Percentiles rank a stretch among this genome's conserved stretches.
phyloP scores from a whole-genome alignment of 2,113 vertebrate genomes.

The Pyrgilauda ruficollis region DNA sequence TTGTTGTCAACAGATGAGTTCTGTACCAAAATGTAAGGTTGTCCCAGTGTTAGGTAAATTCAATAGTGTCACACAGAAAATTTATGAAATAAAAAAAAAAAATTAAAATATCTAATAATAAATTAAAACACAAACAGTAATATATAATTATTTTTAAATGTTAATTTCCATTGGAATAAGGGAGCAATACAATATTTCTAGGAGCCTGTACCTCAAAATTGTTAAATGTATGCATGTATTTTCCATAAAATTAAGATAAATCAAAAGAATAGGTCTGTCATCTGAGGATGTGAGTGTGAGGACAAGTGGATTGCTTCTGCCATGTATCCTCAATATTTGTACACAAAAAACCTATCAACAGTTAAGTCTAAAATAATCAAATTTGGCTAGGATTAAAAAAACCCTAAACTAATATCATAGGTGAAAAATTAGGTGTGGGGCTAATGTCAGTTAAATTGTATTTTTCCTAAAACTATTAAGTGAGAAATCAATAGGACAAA shows the following conservation, averaged over 20 bases:
- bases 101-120: accelerated
- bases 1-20: not conserved
- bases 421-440: not conserved
- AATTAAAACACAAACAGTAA: not conserved
- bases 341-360: not conserved
- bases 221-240: not conserved
- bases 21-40: accelerated
- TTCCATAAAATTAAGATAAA: not conserved
- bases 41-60: not conserved
- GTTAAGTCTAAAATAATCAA: not conserved
- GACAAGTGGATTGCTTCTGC: not conserved
- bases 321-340: not conserved
- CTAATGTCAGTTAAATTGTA: not conserved
- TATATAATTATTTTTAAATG: not conserved
- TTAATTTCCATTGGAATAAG: not conserved
- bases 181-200: not conserved
- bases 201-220: not conserved
- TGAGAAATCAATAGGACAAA: not conserved
- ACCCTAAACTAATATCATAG: accelerated
- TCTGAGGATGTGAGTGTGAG: not conserved
- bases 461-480: not conserved
- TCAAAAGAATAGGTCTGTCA: not conserved
- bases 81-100: not conserved
- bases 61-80: not conserved
- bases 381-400: not conserved